phyloP scores from a whole-genome alignment of 2,888 invertebrate genomes.

The Arrhopalites spinosus region DNA sequence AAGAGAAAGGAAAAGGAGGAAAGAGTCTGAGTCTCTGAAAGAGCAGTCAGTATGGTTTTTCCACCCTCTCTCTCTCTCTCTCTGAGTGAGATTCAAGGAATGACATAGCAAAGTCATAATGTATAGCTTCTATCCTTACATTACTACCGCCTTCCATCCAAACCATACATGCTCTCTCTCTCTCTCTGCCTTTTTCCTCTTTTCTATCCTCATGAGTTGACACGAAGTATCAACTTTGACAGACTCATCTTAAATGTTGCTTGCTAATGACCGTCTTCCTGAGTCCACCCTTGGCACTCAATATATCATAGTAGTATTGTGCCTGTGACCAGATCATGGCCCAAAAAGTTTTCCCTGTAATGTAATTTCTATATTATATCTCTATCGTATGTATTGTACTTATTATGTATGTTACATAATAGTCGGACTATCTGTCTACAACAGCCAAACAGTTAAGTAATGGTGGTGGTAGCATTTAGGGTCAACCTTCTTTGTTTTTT shows the following conservation, averaged over 20 bases:
- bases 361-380: too few species aligned
- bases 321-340: background rate
- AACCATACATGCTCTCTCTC: background rate
- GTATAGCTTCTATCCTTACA: background rate
- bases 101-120: background rate
- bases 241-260: slow-evolving; percentile 46
- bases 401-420: background rate
- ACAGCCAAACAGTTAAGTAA: background rate
- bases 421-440: background rate
- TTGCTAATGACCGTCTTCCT: slow-evolving; percentile 47
- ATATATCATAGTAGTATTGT: slow-evolving; percentile 30
- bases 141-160: background rate
- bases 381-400: background rate
- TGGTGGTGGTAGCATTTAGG: background rate
- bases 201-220: background rate
- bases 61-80: background rate
- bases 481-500: slow-evolving; percentile 4
- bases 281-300: slow-evolving; percentile 29
- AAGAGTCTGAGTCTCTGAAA: background rate
- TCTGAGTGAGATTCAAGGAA: background rate
- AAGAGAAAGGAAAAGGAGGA: slow-evolving; percentile 29
- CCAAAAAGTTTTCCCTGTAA: too few species aligned
- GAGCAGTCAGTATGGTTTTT: background rate
- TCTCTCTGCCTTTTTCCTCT: background rate
- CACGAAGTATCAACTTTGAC: slow-evolving; percentile 36